Percentiles rank a stretch among this genome's conserved stretches.
Evolutionary conservation across 1,140 invertebrate species (phyloP).

Genomic region (Antheraea mylitta): DNA sequence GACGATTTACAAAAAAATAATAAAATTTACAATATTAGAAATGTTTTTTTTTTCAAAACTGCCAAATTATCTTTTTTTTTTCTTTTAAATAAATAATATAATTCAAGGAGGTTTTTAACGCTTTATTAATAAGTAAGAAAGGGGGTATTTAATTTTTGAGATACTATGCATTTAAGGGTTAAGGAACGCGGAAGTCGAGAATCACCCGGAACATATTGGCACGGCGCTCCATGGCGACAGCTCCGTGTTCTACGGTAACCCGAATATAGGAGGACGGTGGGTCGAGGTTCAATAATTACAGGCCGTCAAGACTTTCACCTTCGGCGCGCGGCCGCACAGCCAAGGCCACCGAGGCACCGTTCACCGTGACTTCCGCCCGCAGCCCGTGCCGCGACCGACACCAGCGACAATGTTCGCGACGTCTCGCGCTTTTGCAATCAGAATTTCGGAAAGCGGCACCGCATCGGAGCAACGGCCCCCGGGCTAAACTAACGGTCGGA

Average conservation of each 20-base stretch:
- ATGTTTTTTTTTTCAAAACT: too few species aligned
- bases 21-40: too few species aligned
- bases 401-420: slow-evolving; percentile 13
- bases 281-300: slow-evolving; percentile 66
- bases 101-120: too few species aligned
- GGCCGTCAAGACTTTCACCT: slow-evolving; percentile 69
- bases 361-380: slow-evolving; percentile 57
- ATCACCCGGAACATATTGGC: slow-evolving; percentile 12
- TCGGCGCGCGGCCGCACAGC: slow-evolving; percentile 54
- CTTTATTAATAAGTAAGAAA: too few species aligned
- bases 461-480: not conserved
- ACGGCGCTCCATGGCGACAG: slow-evolving; percentile 13
- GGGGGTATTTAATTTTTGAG: too few species aligned
- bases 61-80: too few species aligned
- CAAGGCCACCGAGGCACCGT: slow-evolving; percentile 58
- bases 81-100: too few species aligned
- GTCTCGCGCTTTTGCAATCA: slow-evolving; percentile 41
- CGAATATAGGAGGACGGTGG: slow-evolving; percentile 54
- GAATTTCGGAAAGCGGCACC: slow-evolving; percentile 36
- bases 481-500: slow-evolving; percentile 30
- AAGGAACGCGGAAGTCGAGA: slow-evolving; percentile 38
- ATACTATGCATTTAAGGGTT: too few species aligned
- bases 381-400: slow-evolving; percentile 28
- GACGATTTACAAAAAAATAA: too few species aligned
- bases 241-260: slow-evolving; percentile 31